Evolutionary conservation across 2,888 invertebrate genomes (phyloP).

Genomic region (Agrilus biguttatus): DNA sequence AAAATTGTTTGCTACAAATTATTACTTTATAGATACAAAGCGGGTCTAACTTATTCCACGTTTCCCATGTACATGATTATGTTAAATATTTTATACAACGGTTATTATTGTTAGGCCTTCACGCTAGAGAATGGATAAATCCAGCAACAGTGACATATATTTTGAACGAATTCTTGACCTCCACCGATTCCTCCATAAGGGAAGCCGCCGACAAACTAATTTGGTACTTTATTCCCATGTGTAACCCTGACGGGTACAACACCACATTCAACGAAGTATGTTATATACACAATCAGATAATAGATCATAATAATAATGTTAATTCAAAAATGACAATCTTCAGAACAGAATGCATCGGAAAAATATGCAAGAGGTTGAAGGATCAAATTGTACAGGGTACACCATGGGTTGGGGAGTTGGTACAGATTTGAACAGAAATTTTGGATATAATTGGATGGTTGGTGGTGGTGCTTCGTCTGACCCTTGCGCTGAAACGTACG

Average conservation of each 20-base stretch:
- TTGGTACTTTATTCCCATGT: constrained; percentile 61
- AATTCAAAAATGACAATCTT: constrained; percentile 11
- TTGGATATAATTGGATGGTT: constrained; percentile 53
- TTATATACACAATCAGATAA: constrained; percentile 11
- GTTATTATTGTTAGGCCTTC: too few relatives aligned
- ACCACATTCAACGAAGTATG: constrained; percentile 48
- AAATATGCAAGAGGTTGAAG: constrained; percentile 36
- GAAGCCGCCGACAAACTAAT: constrained; percentile 49
- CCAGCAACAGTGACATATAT: constrained; percentile 31
- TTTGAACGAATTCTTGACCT: constrained; percentile 54
- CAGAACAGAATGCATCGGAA: constrained; percentile 57
- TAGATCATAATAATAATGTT: not conserved
- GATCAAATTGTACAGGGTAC: not conserved
- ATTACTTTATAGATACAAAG: too few relatives aligned
- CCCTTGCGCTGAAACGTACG: constrained; percentile 43
- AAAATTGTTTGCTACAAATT: too few relatives aligned
- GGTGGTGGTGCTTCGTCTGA: constrained; percentile 38
- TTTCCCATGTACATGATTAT: too few relatives aligned
- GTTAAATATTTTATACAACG: too few relatives aligned
- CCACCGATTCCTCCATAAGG: constrained; percentile 37
- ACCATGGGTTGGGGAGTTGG: constrained; percentile 33
- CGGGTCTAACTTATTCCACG: too few relatives aligned
- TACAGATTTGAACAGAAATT: constrained; percentile 65
- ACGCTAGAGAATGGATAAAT: constrained; percentile 15
- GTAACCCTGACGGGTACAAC: constrained; percentile 60